Percentiles rank a stretch among this genome's conserved stretches.
Evolutionary conservation across 2,113 vertebrate species (phyloP).

Genomic region (Theropithecus gelada): DNA sequence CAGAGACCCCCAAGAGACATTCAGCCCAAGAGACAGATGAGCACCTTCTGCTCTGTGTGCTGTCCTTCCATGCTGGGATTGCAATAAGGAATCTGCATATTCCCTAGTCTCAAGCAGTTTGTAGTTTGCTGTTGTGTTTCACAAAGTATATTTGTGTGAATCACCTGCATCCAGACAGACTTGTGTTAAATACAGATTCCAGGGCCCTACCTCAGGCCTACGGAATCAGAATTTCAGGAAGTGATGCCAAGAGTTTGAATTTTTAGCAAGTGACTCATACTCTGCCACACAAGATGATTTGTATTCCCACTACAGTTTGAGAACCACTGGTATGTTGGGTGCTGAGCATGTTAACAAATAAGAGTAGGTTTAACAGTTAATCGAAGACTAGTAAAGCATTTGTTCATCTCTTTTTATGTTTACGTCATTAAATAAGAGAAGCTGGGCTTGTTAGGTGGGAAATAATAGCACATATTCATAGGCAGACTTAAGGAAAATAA

Average conservation of each 20-base stretch:
- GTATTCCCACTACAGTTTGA: constrained; percentile 12
- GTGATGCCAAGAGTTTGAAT: constrained; percentile 25
- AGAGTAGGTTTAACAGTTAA: constrained; percentile 32
- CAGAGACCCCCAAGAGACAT: neutral
- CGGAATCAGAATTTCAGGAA: constrained; percentile 30
- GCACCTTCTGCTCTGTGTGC: neutral
- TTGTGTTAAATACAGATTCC: constrained; percentile 29
- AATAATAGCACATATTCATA: neutral
- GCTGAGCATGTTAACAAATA: constrained; percentile 25
- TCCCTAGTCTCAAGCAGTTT: neutral
- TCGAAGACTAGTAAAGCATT: neutral
- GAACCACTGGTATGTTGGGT: constrained; percentile 18
- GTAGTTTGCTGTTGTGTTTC: neutral
- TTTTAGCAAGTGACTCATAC: constrained; percentile 18
- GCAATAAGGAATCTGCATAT: neutral
- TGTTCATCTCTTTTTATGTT: constrained; percentile 39
- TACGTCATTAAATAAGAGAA: neutral
- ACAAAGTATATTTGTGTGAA: constrained; percentile 1
- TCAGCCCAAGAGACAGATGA: neutral
- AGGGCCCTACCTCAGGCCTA: neutral
- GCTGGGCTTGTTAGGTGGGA: neutral
- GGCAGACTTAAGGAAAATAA: constrained; percentile 44
- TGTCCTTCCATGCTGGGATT: neutral
- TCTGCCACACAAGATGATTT: neutral
- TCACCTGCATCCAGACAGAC: neutral